Conservation (phyloP, 2,888 invertebrate species). For the Adelognathus sp. region DNA sequence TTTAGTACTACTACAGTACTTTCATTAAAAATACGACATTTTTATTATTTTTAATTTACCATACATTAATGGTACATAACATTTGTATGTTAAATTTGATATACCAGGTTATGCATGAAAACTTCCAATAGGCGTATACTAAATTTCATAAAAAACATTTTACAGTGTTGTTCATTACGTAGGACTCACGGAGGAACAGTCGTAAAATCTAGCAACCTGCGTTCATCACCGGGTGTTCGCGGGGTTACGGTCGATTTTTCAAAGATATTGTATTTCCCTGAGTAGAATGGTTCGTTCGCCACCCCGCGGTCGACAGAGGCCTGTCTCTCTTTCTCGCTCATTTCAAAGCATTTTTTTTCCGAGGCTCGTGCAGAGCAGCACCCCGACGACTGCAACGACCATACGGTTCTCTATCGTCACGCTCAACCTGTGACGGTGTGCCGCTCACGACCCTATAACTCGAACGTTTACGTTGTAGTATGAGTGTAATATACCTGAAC, state of each 20-base stretch:
- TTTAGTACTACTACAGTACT: too few species aligned
- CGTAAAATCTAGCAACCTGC: background rate
- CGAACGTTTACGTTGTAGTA: constrained; percentile 23
- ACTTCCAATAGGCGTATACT: too few species aligned
- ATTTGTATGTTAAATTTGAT: too few species aligned
- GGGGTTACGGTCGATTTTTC: constrained; percentile 10
- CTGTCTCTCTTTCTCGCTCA: background rate
- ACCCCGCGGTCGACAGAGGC: constrained; percentile 4
- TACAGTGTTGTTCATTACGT: background rate
- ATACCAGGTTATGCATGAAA: too few species aligned
- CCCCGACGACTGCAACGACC: constrained; percentile 6
- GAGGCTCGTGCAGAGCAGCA: background rate
- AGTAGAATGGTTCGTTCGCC: background rate
- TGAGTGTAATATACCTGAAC: constrained; percentile 57
- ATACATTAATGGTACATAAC: too few species aligned
- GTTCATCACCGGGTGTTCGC: constrained; percentile 10
- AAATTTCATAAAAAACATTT: background rate
- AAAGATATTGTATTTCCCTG: background rate
- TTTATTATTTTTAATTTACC: too few species aligned
- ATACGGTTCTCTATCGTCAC: too few species aligned
- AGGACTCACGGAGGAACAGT: background rate
- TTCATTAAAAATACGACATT: too few species aligned
- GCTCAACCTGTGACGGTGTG: constrained; percentile 23
- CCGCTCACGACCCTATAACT: constrained; percentile 26
- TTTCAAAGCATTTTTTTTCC: background rate